These are phyloP conservation scores for Uloborus plumipes DNA, from an alignment of 2,888 invertebrate species.

Conservation along the genomic window DNA sequence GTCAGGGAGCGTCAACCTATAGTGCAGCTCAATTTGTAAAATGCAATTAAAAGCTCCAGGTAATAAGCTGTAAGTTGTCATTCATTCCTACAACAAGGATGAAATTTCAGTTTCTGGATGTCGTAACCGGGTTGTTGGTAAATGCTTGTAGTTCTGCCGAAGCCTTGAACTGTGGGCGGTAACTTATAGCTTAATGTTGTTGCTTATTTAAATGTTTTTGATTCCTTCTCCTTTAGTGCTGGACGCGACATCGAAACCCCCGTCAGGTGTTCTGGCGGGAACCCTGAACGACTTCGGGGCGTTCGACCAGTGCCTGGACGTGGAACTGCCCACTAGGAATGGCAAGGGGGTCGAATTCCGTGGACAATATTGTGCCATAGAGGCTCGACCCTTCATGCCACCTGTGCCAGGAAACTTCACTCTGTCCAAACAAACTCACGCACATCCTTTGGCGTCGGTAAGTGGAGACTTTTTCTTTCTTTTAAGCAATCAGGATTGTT, in stretches of 20 bases:
- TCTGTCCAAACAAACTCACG: constrained; percentile 22
- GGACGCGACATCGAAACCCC: constrained; percentile 46
- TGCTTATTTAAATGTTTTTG: too few relatives aligned
- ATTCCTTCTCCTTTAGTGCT: constrained; percentile 27
- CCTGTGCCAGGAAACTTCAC: constrained; percentile 43
- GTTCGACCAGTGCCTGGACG: constrained; percentile 44
- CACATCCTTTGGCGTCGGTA: constrained; percentile 35
- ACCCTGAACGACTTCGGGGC: constrained; percentile 43
- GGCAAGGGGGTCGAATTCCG: constrained; percentile 29
- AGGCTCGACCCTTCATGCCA: constrained; percentile 29
- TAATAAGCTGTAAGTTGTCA: too few relatives aligned
- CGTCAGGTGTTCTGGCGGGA: constrained; percentile 39
- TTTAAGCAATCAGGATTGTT: neutral
- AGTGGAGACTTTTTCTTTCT: neutral
- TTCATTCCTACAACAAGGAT: too few relatives aligned
- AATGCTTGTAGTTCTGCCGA: too few relatives aligned
- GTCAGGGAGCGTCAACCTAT: too few relatives aligned
- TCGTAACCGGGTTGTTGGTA: too few relatives aligned
- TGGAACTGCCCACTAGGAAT: constrained; percentile 35
- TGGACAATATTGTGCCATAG: constrained; percentile 42
- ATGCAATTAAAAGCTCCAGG: too few relatives aligned
- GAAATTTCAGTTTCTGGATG: too few relatives aligned
- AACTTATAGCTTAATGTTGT: too few relatives aligned
- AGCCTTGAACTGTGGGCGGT: too few relatives aligned
- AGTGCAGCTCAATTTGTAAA: too few relatives aligned